These are phyloP conservation scores for Amphipyra tragopoginis DNA, from an alignment of 2,888 invertebrate species.

Conservation along the genomic window DNA sequence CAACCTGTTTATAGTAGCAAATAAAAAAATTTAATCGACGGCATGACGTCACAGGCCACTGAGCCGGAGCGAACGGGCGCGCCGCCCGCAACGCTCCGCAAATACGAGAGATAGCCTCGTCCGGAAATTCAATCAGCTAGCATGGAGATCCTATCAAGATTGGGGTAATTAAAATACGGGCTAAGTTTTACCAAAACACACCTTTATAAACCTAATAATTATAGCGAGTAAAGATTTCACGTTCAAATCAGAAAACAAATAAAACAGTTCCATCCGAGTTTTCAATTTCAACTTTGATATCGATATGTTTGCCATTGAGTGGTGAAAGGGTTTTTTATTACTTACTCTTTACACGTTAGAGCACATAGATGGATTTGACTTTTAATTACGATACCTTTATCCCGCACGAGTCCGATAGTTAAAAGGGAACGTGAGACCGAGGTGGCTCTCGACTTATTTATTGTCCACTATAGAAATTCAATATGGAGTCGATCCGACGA, in stretches of 20 bases:
- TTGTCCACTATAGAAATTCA: slow-evolving; percentile 86
- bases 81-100: slow-evolving; percentile 79
- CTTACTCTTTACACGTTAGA: slow-evolving; percentile 37
- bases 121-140: slow-evolving; percentile 88
- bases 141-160: slow-evolving; percentile 87
- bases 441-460: slow-evolving; percentile 77
- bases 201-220: slow-evolving; percentile 22
- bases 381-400: slow-evolving; percentile 69
- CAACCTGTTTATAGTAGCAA: slow-evolving; percentile 81
- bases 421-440: slow-evolving; percentile 62
- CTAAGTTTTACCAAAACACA: slow-evolving; percentile 76
- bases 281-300: slow-evolving; percentile 33
- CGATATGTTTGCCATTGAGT: slow-evolving; percentile 28
- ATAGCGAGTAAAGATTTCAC: slow-evolving; percentile 17
- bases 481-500: slow-evolving; percentile 78
- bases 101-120: slow-evolving; percentile 84
- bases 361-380: slow-evolving; percentile 58
- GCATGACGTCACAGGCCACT: slow-evolving; percentile 86
- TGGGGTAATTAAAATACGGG: slow-evolving; percentile 88
- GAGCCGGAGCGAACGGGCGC: slow-evolving; percentile 78
- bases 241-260: slow-evolving; percentile 15
- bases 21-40: slow-evolving; percentile 81
- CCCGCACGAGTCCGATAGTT: slow-evolving; percentile 63
- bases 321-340: slow-evolving; percentile 35
- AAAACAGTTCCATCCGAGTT: slow-evolving; percentile 32